Percentiles rank a stretch among this genome's conserved stretches.
Conservation (phyloP, 2,888 invertebrate genomes). For the Parapristionchus giblindavisi region DNA sequence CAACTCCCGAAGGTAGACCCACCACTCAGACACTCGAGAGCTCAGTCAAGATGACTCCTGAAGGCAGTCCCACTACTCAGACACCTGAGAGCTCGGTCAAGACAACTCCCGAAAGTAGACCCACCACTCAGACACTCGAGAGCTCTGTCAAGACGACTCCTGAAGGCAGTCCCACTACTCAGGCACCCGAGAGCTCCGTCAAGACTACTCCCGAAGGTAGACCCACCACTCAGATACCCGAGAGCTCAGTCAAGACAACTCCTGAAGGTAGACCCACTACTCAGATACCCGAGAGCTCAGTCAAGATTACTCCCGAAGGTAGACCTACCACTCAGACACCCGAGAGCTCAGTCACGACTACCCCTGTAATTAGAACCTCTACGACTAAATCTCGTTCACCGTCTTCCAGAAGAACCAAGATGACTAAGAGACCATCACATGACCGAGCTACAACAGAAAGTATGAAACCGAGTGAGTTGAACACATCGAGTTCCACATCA, state of each 20-base stretch:
- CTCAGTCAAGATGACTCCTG: not conserved
- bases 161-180: not conserved
- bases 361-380: not conserved
- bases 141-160: not conserved
- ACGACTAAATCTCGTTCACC: not conserved
- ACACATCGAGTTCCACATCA: not conserved
- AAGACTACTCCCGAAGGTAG: no score
- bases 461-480: not conserved
- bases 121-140: not conserved
- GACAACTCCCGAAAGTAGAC: no score
- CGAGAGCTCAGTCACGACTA: not conserved
- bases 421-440: not conserved
- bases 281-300: no score
- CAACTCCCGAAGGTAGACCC: not conserved
- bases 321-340: not conserved
- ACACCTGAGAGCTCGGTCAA: not conserved
- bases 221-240: not conserved
- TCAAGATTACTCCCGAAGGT: no score
- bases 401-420: not conserved
- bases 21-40: not conserved
- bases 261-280: not conserved
- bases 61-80: not conserved
- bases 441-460: not conserved
- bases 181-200: not conserved
- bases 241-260: not conserved